Base-by-base conservation (phyloP, 1,140 invertebrate genomes). In the Delia radicum region DNA sequence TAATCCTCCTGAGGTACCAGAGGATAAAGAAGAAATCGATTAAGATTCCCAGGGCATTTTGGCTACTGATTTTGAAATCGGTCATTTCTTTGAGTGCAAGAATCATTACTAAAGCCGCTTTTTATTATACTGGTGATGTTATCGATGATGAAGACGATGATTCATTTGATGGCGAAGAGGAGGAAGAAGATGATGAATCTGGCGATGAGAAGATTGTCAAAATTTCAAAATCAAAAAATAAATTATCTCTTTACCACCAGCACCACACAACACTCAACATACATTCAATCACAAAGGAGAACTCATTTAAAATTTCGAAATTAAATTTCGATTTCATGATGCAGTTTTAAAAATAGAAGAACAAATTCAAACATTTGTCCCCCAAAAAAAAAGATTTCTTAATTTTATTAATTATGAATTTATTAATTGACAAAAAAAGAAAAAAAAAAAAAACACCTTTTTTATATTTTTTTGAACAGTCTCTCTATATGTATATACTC, bases 41-140 rank as follows among this genome's bases (percentile, higher is more conserved):
- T 93, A 95, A 81, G 93, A 94, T 33, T 89, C 90, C 21, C 89
- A 90, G 79, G 80, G 80, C 31, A 87, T 97, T 73, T 87, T 98
- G 77, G 94, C 93, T 4, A 93, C 92, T 77, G 97, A 99, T 89
- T 99, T 97, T 88, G 97, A 99, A 89, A 96, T 99, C 87, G 97
- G 97, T n/a, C 96, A 98, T 88, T 98, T 98, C 86, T 94, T n/a
- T 98, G 81, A 91, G 96, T 81, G 96, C 98, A 85, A 90, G 95
- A 78, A 93, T 99, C 79, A 92, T 99, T 80, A 96, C 96, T 28
- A 91, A 94, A 85, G 96, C 96, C 79, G 94, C 98, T 69, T 90
- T 99, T 27, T 98, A 96, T 81, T 99, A 92, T 85, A 99, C 97
- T 80, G 97, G 93, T 61, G 93, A 94, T 88, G 92, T 91, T 29